These are phyloP conservation scores for Halocynthia roretzi DNA, from an alignment of 23 tunicate species.

Conservation along the genomic window DNA sequence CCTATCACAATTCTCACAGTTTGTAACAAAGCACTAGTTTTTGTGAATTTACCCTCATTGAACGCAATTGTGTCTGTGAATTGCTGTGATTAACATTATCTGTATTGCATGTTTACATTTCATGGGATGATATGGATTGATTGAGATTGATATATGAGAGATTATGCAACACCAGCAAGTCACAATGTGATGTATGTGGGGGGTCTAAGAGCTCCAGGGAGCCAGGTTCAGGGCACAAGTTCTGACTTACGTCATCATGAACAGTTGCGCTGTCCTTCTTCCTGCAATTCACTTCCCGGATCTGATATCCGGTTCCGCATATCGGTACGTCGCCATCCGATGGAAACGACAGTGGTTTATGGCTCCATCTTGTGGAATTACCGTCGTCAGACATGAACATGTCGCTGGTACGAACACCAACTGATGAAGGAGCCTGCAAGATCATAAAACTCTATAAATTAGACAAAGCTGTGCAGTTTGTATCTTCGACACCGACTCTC, in stretches of 20 bases:
- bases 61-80: not conserved
- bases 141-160: too few species aligned
- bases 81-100: not conserved
- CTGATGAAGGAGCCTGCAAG: conserved; percentile 6
- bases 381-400: conserved; percentile 26
- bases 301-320: conserved; percentile 57
- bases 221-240: too few species aligned
- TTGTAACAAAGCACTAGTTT: too few species aligned
- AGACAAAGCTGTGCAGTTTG: too few species aligned
- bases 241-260: conserved; percentile 21
- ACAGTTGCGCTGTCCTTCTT: conserved; percentile 48
- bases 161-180: too few species aligned
- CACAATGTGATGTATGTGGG: too few species aligned
- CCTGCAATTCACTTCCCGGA: conserved; percentile 39
- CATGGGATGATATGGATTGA: conserved; percentile 19
- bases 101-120: not conserved
- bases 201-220: too few species aligned
- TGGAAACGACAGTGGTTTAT: conserved; percentile 28
- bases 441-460: not conserved
- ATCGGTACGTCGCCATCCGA: conserved; percentile 9
- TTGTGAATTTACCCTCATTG: too few species aligned
- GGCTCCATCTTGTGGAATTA: conserved; percentile 3
- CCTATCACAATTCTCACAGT: too few species aligned
- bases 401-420: conserved; percentile 12
- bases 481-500: too few species aligned